Conservation (phyloP, 35 echinoderm and acorn worm species). For the Lytechinus variegatus region DNA sequence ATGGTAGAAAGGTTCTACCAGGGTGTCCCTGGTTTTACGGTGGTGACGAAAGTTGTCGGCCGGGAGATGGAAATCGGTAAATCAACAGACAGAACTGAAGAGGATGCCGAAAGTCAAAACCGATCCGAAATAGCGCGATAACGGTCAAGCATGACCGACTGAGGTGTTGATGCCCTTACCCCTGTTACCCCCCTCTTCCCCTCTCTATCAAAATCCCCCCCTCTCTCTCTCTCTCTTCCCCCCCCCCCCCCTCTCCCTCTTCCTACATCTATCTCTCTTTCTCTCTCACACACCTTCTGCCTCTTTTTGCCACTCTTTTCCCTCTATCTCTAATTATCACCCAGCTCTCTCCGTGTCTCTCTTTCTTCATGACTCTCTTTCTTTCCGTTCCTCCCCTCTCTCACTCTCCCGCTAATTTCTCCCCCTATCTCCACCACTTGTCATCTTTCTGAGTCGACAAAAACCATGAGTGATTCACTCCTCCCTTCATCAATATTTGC, state of each 20-base stretch:
- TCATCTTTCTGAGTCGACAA: no score
- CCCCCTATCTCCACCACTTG: not conserved
- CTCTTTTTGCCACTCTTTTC: not conserved
- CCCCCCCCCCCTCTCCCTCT: not conserved
- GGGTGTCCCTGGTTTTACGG: not conserved
- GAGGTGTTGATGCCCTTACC: not conserved
- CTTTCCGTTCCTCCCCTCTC: not conserved
- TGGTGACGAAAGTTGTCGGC: not conserved
- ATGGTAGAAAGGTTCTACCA: not conserved
- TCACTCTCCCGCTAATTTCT: not conserved
- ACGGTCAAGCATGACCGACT: slow-evolving; percentile 8
- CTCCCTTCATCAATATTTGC: not conserved
- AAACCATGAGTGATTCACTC: no score
- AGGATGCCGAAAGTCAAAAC: slow-evolving; percentile 1
- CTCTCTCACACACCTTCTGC: not conserved
- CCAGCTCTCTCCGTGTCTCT: not conserved
- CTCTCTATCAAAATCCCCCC: not conserved
- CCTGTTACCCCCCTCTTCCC: not conserved
- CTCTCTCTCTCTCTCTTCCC: not conserved
- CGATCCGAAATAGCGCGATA: not conserved
- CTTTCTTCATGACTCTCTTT: not conserved
- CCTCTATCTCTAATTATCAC: not conserved
- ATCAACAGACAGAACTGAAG: not conserved
- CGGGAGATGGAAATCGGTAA: not conserved
- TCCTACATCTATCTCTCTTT: not conserved